Conservation (phyloP, 1,140 invertebrate species). For the Colletes latitarsis region DNA sequence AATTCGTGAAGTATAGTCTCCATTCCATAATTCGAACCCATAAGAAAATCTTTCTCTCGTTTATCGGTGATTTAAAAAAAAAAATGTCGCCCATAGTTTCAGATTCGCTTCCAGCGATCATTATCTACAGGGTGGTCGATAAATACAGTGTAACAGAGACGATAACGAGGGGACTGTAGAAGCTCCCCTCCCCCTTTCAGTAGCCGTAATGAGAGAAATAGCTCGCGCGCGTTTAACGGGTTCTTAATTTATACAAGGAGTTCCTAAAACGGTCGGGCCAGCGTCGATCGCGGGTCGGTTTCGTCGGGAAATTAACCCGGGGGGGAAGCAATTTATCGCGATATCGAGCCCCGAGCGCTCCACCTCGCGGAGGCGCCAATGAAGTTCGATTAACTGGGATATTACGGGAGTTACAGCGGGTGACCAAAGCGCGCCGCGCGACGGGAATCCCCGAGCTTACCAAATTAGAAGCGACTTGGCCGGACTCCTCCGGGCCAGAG, state of each 20-base stretch:
- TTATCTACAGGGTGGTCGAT: neutral
- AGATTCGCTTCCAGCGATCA: neutral
- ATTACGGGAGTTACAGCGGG: constrained; percentile 45
- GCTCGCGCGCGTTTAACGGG: constrained; percentile 32
- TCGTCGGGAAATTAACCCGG: constrained; percentile 42
- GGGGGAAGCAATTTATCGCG: constrained; percentile 48
- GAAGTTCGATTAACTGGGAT: constrained; percentile 50
- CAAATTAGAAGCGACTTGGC: constrained; percentile 25
- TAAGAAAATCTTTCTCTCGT: too few relatives aligned
- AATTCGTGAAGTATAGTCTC: too few relatives aligned
- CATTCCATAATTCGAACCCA: too few relatives aligned
- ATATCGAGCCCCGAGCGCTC: constrained; percentile 35
- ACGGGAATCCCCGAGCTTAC: constrained; percentile 4
- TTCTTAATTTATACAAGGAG: constrained; percentile 40
- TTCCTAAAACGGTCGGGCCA: neutral
- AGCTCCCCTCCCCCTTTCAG: neutral
- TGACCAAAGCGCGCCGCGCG: constrained; percentile 8
- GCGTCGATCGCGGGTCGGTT: neutral
- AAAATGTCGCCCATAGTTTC: too few relatives aligned
- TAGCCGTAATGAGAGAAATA: neutral
- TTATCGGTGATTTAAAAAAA: too few relatives aligned
- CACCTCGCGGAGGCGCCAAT: constrained; percentile 41
- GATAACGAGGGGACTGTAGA: neutral
- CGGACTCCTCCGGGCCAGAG: neutral
- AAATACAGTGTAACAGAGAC: neutral